Percentiles rank a stretch among this genome's conserved stretches.
Evolutionary conservation across 2,888 invertebrate genomes (phyloP).

Genomic region (Drosophila rubida): DNA sequence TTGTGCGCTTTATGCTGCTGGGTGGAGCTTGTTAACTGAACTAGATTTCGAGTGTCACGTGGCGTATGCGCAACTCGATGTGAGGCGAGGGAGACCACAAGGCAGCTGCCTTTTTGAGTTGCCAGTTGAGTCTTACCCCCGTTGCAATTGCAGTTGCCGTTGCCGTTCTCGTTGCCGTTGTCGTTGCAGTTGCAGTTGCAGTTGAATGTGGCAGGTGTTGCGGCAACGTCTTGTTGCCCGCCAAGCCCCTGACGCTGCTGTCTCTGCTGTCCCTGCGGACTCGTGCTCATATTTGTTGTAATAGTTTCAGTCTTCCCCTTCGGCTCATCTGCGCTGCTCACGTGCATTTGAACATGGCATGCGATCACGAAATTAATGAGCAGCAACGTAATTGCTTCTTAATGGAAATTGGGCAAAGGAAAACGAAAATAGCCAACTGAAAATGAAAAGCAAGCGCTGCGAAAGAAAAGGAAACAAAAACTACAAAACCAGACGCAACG

Average conservation of each 20-base stretch:
- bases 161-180: slow-evolving; percentile 15
- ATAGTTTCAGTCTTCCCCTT: slow-evolving; percentile 17
- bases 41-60: slow-evolving; percentile 20
- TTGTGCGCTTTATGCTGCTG: neutral
- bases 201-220: slow-evolving; percentile 70
- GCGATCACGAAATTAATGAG: slow-evolving; percentile 81
- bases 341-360: slow-evolving; percentile 71
- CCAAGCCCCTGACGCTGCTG: neutral
- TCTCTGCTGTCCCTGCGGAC: slow-evolving; percentile 17
- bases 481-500: too few species aligned
- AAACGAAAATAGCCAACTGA: slow-evolving; percentile 38
- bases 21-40: slow-evolving; percentile 21
- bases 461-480: slow-evolving; percentile 24
- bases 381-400: slow-evolving; percentile 79
- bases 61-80: slow-evolving; percentile 37
- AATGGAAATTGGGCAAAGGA: slow-evolving; percentile 77
- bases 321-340: slow-evolving; percentile 7
- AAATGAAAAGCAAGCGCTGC: slow-evolving; percentile 15
- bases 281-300: slow-evolving; percentile 52
- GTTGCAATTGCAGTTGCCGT: slow-evolving; percentile 37
- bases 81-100: neutral
- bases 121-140: slow-evolving; percentile 18
- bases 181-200: slow-evolving; percentile 30
- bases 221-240: slow-evolving; percentile 33
- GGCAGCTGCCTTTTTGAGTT: slow-evolving; percentile 32